A percentile compares a stretch with the other conserved stretches of the same genome.
phyloP scores from a whole-genome alignment of 2,113 vertebrate genomes.

The Phaethornis superciliosus region DNA sequence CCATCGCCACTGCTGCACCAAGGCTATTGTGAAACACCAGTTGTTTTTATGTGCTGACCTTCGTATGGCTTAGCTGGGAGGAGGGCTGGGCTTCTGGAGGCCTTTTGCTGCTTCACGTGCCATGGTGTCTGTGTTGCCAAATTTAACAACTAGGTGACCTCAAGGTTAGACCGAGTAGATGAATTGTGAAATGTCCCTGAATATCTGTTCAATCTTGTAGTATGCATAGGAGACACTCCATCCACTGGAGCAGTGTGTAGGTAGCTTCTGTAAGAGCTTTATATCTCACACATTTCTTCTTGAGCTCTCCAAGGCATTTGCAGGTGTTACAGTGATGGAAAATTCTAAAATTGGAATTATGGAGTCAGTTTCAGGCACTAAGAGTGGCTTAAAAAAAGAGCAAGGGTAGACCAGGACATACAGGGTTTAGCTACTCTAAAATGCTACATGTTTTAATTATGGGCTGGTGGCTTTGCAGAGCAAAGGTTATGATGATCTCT shows the following conservation, averaged over 20 bases:
- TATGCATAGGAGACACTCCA: fast-evolving
- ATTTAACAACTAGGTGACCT: background rate
- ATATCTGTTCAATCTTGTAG: fast-evolving
- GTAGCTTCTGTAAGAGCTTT: background rate
- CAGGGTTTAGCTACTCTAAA: background rate
- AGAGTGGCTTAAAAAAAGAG: background rate
- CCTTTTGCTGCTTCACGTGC: background rate
- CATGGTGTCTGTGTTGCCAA: background rate
- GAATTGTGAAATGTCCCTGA: background rate
- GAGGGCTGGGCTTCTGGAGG: background rate
- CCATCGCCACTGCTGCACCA: fast-evolving
- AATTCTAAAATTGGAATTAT: background rate
- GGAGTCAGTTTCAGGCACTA: background rate
- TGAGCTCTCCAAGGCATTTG: background rate
- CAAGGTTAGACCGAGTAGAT: conserved; percentile 7
- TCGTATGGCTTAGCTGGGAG: background rate
- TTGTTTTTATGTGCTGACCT: background rate
- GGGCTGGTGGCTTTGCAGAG: background rate
- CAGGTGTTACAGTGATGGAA: background rate
- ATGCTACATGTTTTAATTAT: background rate
- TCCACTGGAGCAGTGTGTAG: background rate
- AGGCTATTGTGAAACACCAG: background rate
- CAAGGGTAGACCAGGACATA: background rate
- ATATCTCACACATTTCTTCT: background rate
- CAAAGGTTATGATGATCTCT: background rate